Percentiles rank a stretch among this genome's conserved stretches.
Conservation (phyloP, 2,888 invertebrate species). For the Drosophila conformis region DNA sequence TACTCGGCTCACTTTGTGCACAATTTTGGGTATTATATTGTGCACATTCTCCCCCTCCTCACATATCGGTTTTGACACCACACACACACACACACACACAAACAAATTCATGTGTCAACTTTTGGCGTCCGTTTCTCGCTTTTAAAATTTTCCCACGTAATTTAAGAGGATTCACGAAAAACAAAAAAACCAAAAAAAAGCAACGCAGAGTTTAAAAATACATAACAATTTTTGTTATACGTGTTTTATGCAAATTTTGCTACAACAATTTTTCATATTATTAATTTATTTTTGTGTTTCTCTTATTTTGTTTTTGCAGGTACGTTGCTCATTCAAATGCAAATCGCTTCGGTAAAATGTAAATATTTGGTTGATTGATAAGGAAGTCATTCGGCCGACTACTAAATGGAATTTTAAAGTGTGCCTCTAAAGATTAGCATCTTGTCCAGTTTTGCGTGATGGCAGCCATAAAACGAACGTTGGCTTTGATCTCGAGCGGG, state of each 20-base stretch:
- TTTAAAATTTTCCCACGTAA: slow-evolving; percentile 57
- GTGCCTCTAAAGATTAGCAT: slow-evolving; percentile 15
- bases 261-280: slow-evolving; percentile 41
- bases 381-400: slow-evolving; percentile 49
- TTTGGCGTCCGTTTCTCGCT: slow-evolving; percentile 44
- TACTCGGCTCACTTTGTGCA: slow-evolving; percentile 16
- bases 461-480: slow-evolving; percentile 38
- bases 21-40: slow-evolving; percentile 3
- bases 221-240: slow-evolving; percentile 4
- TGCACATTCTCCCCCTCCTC: slow-evolving; percentile 1
- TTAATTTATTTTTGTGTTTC: slow-evolving; percentile 33
- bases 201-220: slow-evolving; percentile 10
- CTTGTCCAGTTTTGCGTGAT: slow-evolving; percentile 39
- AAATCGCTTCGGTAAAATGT: slow-evolving; percentile 37
- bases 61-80: slow-evolving; percentile 54
- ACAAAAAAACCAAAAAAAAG: background rate
- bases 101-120: slow-evolving; percentile 45
- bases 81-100: background rate
- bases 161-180: slow-evolving; percentile 25
- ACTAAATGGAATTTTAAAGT: slow-evolving; percentile 41
- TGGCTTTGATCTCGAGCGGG: slow-evolving; percentile 45
- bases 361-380: slow-evolving; percentile 66
- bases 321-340: slow-evolving; percentile 58
- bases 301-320: slow-evolving; percentile 40
- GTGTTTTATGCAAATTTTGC: slow-evolving; percentile 51